Percentiles rank a stretch among this genome's conserved stretches.
Evolutionary conservation across 2,888 invertebrate species (phyloP).

Genomic region (Petrolisthes manimaculis): DNA sequence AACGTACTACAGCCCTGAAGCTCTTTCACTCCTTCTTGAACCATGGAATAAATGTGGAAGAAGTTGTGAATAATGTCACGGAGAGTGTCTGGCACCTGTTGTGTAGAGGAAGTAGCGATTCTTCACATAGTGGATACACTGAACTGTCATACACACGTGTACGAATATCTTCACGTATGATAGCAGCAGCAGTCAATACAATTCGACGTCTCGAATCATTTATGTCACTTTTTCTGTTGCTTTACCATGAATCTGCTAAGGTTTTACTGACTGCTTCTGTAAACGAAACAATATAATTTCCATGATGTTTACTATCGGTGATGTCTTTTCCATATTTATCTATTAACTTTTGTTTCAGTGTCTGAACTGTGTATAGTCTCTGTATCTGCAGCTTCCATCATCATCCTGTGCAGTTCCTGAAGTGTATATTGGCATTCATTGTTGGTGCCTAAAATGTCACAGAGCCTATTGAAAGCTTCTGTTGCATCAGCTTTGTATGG

Average conservation of each 20-base stretch:
- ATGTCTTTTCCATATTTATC: neutral
- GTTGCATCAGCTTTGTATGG: constrained; percentile 31
- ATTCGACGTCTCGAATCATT: constrained; percentile 18
- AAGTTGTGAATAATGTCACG: constrained; percentile 12
- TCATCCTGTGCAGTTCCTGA: constrained; percentile 25
- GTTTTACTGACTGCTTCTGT: constrained; percentile 1
- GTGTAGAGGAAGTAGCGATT: constrained; percentile 35
- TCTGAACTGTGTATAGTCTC: constrained; percentile 21
- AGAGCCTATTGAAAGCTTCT: constrained; percentile 22
- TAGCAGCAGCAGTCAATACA: constrained; percentile 23
- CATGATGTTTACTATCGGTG: neutral
- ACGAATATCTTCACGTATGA: constrained; percentile 37
- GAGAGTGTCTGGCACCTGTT: constrained; percentile 23
- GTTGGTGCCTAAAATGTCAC: constrained; percentile 19
- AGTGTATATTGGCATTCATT: constrained; percentile 21
- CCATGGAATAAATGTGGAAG: constrained; percentile 12
- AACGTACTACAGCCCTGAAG: constrained; percentile 1
- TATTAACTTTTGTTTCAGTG: neutral
- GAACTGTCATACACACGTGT: constrained; percentile 32
- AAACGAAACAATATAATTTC: constrained; percentile 8
- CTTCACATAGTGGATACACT: constrained; percentile 27
- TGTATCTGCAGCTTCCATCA: constrained; percentile 26
- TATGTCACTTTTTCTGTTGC: constrained; percentile 3
- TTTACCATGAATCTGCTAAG: neutral
- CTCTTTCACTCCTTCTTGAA: constrained; percentile 36